phyloP scores from a whole-genome alignment of 2,888 invertebrate species.

The Carabus problematicus region DNA sequence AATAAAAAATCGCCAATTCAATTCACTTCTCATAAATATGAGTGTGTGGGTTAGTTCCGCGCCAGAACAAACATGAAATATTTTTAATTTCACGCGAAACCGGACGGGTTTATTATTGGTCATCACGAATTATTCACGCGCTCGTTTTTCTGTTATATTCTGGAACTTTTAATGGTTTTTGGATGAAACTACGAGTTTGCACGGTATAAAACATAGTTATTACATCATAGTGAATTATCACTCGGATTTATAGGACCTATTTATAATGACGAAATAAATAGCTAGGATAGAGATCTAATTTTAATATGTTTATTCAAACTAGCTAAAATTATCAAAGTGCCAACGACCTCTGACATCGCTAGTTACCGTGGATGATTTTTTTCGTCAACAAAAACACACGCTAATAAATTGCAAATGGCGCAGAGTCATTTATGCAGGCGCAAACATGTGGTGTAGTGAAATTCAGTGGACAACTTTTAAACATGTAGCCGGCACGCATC shows the following conservation, averaged over 20 bases:
- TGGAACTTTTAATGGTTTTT: no score
- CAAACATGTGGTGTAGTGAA: slow-evolving; percentile 13
- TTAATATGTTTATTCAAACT: no score
- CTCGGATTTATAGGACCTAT: no score
- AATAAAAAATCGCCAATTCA: no score
- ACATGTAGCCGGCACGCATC: slow-evolving; percentile 36
- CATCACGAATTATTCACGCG: not conserved
- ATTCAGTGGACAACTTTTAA: slow-evolving; percentile 36
- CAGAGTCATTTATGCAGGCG: slow-evolving; percentile 27
- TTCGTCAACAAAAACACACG: slow-evolving; percentile 14
- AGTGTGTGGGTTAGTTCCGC: no score
- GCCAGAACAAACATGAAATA: slow-evolving; percentile 21
- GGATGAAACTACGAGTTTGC: no score
- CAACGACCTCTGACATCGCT: slow-evolving; percentile 1
- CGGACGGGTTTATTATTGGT: slow-evolving; percentile 4
- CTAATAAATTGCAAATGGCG: slow-evolving; percentile 33
- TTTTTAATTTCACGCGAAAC: slow-evolving; percentile 23
- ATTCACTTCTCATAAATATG: no score
- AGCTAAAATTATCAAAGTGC: not conserved
- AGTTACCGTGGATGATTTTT: slow-evolving; percentile 16
- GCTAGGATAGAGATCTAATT: no score
- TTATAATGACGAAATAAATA: no score
- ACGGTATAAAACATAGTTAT: no score
- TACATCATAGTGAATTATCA: no score
- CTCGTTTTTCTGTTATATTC: no score